Percentiles rank a stretch among this genome's conserved stretches.
Conservation (phyloP, 2,113 vertebrate genomes). For the Pollachius pollachius region DNA sequence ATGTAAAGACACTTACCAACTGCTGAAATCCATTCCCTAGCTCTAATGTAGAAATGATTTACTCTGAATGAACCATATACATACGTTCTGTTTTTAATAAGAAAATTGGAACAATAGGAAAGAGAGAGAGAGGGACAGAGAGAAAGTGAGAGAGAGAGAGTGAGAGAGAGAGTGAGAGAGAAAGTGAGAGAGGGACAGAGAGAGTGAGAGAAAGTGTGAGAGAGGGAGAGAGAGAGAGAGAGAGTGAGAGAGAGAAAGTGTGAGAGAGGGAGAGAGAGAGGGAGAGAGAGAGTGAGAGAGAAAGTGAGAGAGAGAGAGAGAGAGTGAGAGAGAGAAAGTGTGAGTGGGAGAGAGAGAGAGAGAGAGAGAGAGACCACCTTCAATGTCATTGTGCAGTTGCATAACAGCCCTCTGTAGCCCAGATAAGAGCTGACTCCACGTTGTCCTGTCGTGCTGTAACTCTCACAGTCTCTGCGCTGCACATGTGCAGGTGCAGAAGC, state of each 20-base stretch:
- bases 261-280: slow-evolving; percentile 4
- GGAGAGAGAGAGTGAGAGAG: too few relatives aligned
- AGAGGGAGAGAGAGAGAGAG: background rate
- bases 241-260: background rate
- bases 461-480: background rate
- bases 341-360: background rate
- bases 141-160: slow-evolving; percentile 5
- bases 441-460: background rate
- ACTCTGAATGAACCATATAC: too few relatives aligned
- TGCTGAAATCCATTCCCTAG: too few relatives aligned
- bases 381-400: background rate
- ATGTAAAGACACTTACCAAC: background rate
- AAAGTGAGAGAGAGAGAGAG: background rate
- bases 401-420: background rate
- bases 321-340: slow-evolving; percentile 7
- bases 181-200: too few relatives aligned
- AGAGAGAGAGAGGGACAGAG: slow-evolving; percentile 1
- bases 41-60: too few relatives aligned
- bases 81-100: too few relatives aligned
- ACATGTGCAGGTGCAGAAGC: background rate
- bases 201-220: too few relatives aligned
- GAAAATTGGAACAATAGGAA: too few relatives aligned
- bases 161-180: background rate
- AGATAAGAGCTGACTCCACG: background rate
- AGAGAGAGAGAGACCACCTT: background rate